Evolutionary conservation across 2,113 vertebrate genomes (phyloP).

Genomic region (Notothenia rossii): DNA sequence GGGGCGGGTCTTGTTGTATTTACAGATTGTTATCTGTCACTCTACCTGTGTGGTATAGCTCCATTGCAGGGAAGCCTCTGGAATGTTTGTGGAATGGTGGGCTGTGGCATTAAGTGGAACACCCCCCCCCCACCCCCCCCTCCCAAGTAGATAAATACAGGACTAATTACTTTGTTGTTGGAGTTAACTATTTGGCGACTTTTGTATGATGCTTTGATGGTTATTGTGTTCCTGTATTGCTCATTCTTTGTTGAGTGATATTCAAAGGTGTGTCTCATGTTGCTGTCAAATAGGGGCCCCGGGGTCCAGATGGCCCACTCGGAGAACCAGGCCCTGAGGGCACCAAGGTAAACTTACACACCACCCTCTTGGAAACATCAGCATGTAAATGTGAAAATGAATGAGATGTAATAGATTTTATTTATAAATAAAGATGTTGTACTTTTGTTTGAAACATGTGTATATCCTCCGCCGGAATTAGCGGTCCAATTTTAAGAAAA

Average conservation of each 20-base stretch:
- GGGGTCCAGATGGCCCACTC: constrained; percentile 88
- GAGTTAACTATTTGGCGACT: not conserved
- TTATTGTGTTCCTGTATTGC: not conserved
- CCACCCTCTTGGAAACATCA: not conserved
- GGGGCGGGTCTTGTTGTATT: constrained; percentile 7
- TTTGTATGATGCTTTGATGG: constrained; percentile 10
- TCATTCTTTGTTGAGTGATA: constrained; percentile 24
- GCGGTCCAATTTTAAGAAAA: not conserved
- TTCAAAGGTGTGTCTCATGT: constrained; percentile 34
- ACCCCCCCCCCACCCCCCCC: too few species aligned
- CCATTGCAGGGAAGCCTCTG: constrained; percentile 11
- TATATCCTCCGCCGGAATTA: not conserved
- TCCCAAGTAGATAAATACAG: constrained; percentile 1
- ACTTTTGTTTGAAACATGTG: not conserved
- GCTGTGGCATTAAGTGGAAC: not conserved
- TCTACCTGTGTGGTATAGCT: constrained; percentile 5
- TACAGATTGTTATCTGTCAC: constrained; percentile 44
- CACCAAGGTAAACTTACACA: constrained; percentile 86
- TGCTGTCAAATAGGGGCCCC: constrained; percentile 87
- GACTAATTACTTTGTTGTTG: constrained; percentile 25
- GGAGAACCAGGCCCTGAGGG: constrained; percentile 92
- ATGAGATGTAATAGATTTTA: too few species aligned
- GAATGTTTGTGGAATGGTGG: constrained; percentile 29
- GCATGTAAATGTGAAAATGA: not conserved
- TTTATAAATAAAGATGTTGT: not conserved